Conservation (phyloP, 2,797 vertebrate genomes). For the Geotrypetes seraphini region DNA sequence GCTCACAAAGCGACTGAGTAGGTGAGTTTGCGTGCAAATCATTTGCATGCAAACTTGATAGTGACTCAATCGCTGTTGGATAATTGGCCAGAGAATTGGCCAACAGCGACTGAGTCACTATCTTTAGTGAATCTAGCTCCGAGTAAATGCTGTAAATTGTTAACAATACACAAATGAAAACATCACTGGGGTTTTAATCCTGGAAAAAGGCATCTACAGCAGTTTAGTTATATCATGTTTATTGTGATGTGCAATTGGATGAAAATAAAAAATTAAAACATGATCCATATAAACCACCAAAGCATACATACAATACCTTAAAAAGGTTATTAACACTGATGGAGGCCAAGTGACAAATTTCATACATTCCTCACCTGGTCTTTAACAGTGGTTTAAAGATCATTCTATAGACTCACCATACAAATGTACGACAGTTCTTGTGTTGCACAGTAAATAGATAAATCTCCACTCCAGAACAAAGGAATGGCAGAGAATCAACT, state of each 20-base stretch:
- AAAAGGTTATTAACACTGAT: conserved; percentile 18
- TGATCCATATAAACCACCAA: conserved; percentile 27
- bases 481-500: conserved; percentile 15
- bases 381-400: conserved; percentile 6
- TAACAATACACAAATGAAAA: too few relatives aligned
- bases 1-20: too few relatives aligned
- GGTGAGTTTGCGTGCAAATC: too few relatives aligned
- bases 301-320: conserved; percentile 23
- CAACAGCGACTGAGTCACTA: too few relatives aligned
- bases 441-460: conserved; percentile 13
- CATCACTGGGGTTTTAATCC: too few relatives aligned
- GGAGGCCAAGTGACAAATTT: conserved; percentile 3
- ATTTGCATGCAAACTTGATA: too few relatives aligned
- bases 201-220: neutral
- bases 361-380: conserved; percentile 11
- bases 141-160: too few relatives aligned
- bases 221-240: conserved; percentile 38
- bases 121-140: too few relatives aligned
- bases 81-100: too few relatives aligned
- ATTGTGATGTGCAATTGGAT: conserved; percentile 33
- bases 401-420: conserved; percentile 1
- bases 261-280: too few relatives aligned
- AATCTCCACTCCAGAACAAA: conserved; percentile 16
- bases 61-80: too few relatives aligned
- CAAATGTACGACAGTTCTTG: conserved; percentile 14